Evolutionary conservation across 2,797 vertebrate species (phyloP).

Genomic region (Malacoraja senta): DNA sequence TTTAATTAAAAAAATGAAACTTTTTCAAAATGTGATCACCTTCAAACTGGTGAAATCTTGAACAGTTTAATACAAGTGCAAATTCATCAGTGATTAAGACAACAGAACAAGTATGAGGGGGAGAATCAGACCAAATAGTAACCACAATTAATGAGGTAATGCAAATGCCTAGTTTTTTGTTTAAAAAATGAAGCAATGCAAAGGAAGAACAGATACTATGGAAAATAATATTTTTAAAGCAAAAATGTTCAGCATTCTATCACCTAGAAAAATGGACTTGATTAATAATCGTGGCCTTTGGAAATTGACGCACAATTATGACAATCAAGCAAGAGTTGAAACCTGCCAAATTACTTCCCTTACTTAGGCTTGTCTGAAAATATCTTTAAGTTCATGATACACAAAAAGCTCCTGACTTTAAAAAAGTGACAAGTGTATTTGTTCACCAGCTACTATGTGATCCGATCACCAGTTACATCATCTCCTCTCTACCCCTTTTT

Average conservation of each 20-base stretch:
- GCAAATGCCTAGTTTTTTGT: background rate
- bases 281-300: background rate
- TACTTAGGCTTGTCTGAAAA: background rate
- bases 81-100: background rate
- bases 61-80: background rate
- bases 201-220: background rate
- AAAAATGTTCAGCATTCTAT: background rate
- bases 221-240: background rate
- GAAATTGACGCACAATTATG: background rate
- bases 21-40: background rate
- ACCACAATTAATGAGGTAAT: background rate
- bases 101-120: background rate
- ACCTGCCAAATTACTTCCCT: background rate
- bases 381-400: background rate
- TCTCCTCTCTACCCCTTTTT: too few relatives aligned
- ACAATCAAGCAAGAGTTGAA: background rate
- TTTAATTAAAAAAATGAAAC: too few relatives aligned
- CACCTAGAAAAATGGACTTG: too few relatives aligned
- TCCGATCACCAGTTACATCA: too few relatives aligned
- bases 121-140: background rate
- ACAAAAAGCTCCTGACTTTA: background rate
- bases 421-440: background rate
- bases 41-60: background rate
- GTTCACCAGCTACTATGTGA: background rate
- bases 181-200: background rate